phyloP scores from a whole-genome alignment of 1,140 invertebrate genomes.

The Caerostris darwini region DNA sequence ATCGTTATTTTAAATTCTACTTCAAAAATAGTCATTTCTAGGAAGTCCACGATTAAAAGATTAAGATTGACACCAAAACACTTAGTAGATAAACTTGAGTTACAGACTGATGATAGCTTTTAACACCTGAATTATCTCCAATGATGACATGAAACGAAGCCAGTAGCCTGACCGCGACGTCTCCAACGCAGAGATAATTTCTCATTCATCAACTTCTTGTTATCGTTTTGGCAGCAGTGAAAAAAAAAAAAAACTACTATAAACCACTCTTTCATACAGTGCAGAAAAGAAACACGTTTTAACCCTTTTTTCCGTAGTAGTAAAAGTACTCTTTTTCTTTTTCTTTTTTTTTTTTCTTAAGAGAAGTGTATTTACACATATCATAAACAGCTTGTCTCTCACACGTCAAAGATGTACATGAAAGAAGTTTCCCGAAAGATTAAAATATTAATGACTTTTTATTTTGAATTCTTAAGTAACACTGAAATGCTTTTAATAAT shows the following conservation, averaged over 20 bases:
- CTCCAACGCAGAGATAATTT: not conserved
- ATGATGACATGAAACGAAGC: not conserved
- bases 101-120: not conserved
- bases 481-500: no score
- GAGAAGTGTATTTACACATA: no score
- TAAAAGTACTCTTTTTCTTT: no score
- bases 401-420: no score
- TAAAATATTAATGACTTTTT: no score
- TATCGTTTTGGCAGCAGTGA: not conserved
- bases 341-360: no score
- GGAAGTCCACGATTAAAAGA: not conserved
- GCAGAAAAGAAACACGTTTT: not conserved
- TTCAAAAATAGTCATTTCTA: not conserved
- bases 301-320: not conserved
- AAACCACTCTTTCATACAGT: not conserved
- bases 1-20: not conserved
- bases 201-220: slow-evolving; percentile 16
- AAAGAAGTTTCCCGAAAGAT: no score
- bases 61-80: not conserved
- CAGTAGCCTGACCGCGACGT: slow-evolving; percentile 10
- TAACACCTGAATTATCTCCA: not conserved
- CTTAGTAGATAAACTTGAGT: not conserved
- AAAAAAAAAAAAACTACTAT: not conserved
- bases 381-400: no score
- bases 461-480: no score